These are phyloP conservation scores for Drosophila flavopinicola DNA, from an alignment of 2,888 invertebrate species.

Conservation along the genomic window DNA sequence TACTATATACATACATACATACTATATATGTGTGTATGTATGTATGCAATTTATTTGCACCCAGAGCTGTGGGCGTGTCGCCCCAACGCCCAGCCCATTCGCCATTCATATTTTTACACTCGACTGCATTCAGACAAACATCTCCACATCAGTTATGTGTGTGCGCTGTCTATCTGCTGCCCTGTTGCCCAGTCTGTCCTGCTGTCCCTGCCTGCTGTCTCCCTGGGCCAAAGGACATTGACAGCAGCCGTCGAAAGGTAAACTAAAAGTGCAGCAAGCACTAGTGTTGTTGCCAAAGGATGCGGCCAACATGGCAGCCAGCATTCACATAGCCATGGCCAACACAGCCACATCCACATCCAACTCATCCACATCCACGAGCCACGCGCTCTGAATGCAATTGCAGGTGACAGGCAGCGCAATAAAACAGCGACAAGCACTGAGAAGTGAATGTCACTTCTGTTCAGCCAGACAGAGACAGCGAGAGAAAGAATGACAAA, in stretches of 20 bases:
- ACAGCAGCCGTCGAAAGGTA: slow-evolving; percentile 68
- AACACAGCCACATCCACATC: background rate
- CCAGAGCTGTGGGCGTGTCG: slow-evolving; percentile 61
- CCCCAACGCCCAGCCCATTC: slow-evolving; percentile 55
- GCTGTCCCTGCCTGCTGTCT: background rate
- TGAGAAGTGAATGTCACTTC: slow-evolving; percentile 41
- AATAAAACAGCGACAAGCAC: slow-evolving; percentile 40
- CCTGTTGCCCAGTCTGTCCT: background rate
- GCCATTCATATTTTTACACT: slow-evolving; percentile 76
- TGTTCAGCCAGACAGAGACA: background rate
- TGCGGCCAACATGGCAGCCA: slow-evolving; percentile 32
- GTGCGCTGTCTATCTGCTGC: slow-evolving; percentile 5
- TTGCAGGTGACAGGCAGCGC: slow-evolving; percentile 67
- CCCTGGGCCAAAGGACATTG: slow-evolving; percentile 66
- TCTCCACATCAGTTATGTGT: slow-evolving; percentile 23
- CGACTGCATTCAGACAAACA: slow-evolving; percentile 68
- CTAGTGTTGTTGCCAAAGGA: slow-evolving; percentile 57
- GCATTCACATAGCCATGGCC: slow-evolving; percentile 21
- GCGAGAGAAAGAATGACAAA: slow-evolving; percentile 16
- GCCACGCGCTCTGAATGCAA: slow-evolving; percentile 39
- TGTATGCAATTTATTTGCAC: slow-evolving; percentile 63
- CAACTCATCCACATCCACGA: slow-evolving; percentile 10
- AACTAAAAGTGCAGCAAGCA: slow-evolving; percentile 61
- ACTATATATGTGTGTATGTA: slow-evolving; percentile 16
- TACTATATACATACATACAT: slow-evolving; percentile 2